Conservation (phyloP, 1,140 invertebrate genomes). For the Diorhabda sublineata region DNA sequence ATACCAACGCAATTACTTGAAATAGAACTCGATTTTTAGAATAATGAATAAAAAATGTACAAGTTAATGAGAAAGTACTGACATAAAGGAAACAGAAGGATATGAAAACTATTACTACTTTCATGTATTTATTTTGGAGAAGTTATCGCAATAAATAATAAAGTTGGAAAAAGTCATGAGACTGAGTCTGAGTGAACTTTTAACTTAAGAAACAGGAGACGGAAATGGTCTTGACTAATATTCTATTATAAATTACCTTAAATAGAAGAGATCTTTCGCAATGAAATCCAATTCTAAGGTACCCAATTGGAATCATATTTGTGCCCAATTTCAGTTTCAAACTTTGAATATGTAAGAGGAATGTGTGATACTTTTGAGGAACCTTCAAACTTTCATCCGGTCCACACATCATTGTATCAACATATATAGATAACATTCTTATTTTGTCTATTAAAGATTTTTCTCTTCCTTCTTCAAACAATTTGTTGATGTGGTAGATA, state of each 20-base stretch:
- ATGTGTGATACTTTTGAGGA: slow-evolving; percentile 34
- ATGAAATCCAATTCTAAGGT: slow-evolving; percentile 36
- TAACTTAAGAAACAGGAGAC: slow-evolving; percentile 28
- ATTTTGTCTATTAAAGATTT: slow-evolving; percentile 26
- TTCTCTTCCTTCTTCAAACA: slow-evolving; percentile 17
- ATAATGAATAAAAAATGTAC: no score
- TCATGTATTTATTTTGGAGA: no score
- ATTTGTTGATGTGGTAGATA: slow-evolving; percentile 25
- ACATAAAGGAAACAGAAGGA: no score
- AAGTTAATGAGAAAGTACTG: no score
- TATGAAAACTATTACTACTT: no score
- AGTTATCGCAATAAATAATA: no score
- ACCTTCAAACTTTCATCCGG: slow-evolving; percentile 23
- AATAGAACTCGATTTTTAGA: no score
- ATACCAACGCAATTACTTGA: no score
- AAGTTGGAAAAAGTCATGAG: no score
- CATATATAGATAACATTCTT: slow-evolving; percentile 34
- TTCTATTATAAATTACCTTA: slow-evolving; percentile 17
- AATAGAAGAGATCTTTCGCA: slow-evolving; percentile 42
- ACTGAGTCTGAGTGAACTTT: no score
- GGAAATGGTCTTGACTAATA: slow-evolving; percentile 34
- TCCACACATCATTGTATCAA: slow-evolving; percentile 34
- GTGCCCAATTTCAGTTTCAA: slow-evolving; percentile 38
- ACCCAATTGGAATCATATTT: slow-evolving; percentile 42
- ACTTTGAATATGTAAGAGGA: slow-evolving; percentile 35